Evolutionary conservation across 23 tunicate species (phyloP).

Genomic region (Halocynthia roretzi): DNA sequence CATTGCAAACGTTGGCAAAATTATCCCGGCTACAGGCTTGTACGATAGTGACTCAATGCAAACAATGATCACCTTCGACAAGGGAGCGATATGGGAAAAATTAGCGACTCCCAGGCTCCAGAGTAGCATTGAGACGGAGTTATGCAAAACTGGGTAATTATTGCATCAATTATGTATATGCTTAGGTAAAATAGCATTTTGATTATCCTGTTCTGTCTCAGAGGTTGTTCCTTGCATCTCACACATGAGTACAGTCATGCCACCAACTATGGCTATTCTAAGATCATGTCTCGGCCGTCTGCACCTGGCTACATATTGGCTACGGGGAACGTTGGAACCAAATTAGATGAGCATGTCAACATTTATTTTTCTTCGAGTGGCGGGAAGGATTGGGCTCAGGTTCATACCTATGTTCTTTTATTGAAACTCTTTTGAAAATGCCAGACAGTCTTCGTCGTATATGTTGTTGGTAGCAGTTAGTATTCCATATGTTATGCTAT

Average conservation of each 20-base stretch:
- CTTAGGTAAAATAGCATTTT: background rate
- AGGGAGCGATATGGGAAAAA: conserved; percentile 73
- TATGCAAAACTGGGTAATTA: conserved; percentile 14
- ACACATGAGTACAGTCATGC: conserved; percentile 43
- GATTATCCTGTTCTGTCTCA: background rate
- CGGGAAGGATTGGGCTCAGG: conserved; percentile 64
- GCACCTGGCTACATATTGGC: conserved; percentile 81
- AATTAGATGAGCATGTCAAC: conserved; percentile 18
- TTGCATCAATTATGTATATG: background rate
- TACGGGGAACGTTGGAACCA: conserved; percentile 51
- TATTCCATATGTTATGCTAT: no score
- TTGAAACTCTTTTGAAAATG: background rate
- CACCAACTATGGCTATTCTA: background rate
- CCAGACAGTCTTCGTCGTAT: background rate
- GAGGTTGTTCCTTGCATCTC: conserved; percentile 67
- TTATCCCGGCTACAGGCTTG: background rate
- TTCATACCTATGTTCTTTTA: background rate
- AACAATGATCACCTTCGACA: conserved; percentile 58
- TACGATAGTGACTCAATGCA: conserved; percentile 25
- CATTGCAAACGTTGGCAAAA: conserved; percentile 49
- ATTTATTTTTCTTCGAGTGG: conserved; percentile 57
- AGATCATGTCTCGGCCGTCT: conserved; percentile 47
- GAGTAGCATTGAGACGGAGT: conserved; percentile 8
- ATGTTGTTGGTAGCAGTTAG: no score
- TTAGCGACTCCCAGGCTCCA: conserved; percentile 37